A percentile compares a stretch with the other conserved stretches of the same genome.
phyloP scores from a whole-genome alignment of 1,140 invertebrate species.

The Thaumetopoea pityocampa region DNA sequence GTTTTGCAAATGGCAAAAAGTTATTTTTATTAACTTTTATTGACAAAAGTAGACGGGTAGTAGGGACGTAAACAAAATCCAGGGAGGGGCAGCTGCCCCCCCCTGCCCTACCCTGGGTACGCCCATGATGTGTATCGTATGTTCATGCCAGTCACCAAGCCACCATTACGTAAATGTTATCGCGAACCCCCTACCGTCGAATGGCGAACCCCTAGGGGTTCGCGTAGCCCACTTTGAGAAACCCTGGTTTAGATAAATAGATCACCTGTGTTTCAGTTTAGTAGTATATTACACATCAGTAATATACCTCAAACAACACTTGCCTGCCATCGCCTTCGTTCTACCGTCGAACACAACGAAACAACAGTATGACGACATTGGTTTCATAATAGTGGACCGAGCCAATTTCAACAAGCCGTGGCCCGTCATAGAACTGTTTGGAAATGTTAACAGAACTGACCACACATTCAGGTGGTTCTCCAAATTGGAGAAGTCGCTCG shows the following conservation, averaged over 20 bases:
- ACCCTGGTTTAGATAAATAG: neutral
- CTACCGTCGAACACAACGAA: constrained; percentile 30
- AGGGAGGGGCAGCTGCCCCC: too few species aligned
- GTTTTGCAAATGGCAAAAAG: too few species aligned
- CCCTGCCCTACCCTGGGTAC: too few species aligned
- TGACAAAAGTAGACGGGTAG: too few species aligned
- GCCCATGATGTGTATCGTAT: too few species aligned
- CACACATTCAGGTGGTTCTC: constrained; percentile 35
- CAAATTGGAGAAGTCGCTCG: constrained; percentile 15
- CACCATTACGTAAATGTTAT: too few species aligned
- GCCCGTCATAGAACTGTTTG: constrained; percentile 22
- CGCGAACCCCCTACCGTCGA: too few species aligned
- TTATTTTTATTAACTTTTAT: too few species aligned
- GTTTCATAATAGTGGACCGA: constrained; percentile 35
- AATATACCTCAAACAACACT: constrained; percentile 25
- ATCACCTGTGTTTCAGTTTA: constrained; percentile 27
- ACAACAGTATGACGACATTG: constrained; percentile 47
- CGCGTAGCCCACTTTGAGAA: neutral
- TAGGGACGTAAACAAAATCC: too few species aligned
- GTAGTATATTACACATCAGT: constrained; percentile 37
- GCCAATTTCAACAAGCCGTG: constrained; percentile 14
- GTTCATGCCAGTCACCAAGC: too few species aligned
- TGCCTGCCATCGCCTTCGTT: constrained; percentile 33
- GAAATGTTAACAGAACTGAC: constrained; percentile 32
- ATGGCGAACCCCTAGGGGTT: too few species aligned